These are phyloP conservation scores for Drosophila bunnanda DNA, from an alignment of 2,888 invertebrate species.

Conservation along the genomic window DNA sequence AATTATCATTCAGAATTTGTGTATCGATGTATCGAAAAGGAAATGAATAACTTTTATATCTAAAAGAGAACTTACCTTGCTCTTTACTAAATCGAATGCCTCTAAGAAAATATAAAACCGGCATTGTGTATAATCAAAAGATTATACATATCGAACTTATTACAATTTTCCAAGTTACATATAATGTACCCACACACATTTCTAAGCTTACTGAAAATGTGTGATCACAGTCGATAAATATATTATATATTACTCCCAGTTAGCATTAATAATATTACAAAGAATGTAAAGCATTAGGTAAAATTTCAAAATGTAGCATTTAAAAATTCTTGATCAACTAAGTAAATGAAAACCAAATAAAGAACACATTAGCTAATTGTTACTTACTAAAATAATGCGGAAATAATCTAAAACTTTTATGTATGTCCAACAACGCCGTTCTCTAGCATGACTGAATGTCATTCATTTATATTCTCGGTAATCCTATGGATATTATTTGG, in stretches of 20 bases:
- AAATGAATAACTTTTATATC: slow-evolving; percentile 5
- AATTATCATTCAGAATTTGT: not conserved
- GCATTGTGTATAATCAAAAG: slow-evolving; percentile 5
- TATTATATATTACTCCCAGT: slow-evolving; percentile 5
- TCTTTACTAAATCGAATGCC: not conserved
- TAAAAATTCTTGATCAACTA: slow-evolving; percentile 1
- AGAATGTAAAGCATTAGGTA: slow-evolving; percentile 10
- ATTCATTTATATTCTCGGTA: not conserved
- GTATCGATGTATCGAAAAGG: slow-evolving; percentile 2
- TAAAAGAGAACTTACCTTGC: not conserved
- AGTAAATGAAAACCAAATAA: slow-evolving; percentile 1
- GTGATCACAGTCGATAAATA: not conserved
- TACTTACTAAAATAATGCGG: not conserved
- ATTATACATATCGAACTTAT: slow-evolving; percentile 1
- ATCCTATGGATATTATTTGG: not conserved
- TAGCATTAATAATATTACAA: slow-evolving; percentile 1
- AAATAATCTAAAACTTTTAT: not conserved
- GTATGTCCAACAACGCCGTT: not conserved
- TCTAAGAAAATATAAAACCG: not conserved
- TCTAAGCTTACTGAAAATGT: slow-evolving; percentile 3
- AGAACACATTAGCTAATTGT: slow-evolving; percentile 2
- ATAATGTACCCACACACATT: slow-evolving; percentile 1
- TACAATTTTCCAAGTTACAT: slow-evolving; percentile 1
- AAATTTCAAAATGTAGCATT: slow-evolving; percentile 10
- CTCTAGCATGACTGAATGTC: not conserved